Base-by-base conservation (phyloP, 1,140 invertebrate species). In the Diorhabda sublineata region DNA sequence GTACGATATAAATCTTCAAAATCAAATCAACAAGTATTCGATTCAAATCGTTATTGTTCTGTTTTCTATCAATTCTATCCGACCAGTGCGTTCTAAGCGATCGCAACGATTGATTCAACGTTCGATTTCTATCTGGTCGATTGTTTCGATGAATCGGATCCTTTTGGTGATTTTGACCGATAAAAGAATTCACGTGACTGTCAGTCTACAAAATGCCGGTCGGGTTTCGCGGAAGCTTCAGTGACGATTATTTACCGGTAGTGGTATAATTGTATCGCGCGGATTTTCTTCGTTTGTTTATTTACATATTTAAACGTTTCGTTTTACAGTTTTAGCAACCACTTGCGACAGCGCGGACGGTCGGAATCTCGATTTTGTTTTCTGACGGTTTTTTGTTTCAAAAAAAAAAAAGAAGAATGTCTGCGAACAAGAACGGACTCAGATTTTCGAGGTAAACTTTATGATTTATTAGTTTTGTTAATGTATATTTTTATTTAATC, bases 161-260 rank as follows among this genome's bases (percentile, higher is more conserved):
- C 26, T 26, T 26, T 26, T 26, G 26, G 26, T 26, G 26, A 26
- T 26, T 26, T 26, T 26, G 26, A 26, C 26, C 26, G 26, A 26
- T 26, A 26, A 26, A 26, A 26, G 26, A 26, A 26, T 26, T 26
- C 62, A 64, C 62, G 62, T 64, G 62, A 64, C 62, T 45, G n/a
- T 26, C 45, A 64, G 43, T 64, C 26, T 26, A 64, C 62, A 64
- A 64, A 64, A 64, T 45, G 62, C 44, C 62, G 42, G 62, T 64
- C 62, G n/a, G 45, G 62, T 11, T 56, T 64, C 8, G 62, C 42
- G 62, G 62, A 45, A 64, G 45, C 43, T 45, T 64, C 62, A 64
- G 62, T 64, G 8, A 41, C 3, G 45, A 45, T 45, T 26, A 45
- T 45, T 64, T 47, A 64, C 62, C 62, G 62, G 62, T 64, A 45